These are phyloP conservation scores for Acanthopleura granulata DNA, from an alignment of 2,888 invertebrate genomes.

Conservation along the genomic window DNA sequence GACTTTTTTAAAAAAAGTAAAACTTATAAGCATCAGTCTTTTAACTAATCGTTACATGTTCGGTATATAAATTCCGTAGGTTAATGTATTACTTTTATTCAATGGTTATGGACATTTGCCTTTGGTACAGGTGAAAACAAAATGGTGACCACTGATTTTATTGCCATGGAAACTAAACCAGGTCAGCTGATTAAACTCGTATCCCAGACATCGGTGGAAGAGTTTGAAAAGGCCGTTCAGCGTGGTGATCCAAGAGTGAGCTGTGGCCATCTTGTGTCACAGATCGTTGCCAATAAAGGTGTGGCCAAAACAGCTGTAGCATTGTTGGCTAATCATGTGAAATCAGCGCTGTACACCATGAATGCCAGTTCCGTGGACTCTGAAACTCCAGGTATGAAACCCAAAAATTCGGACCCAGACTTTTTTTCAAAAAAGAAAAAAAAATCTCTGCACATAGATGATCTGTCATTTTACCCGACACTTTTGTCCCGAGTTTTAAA, in stretches of 20 bases:
- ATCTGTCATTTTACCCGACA: too few species aligned
- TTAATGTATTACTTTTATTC: too few species aligned
- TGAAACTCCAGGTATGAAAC: conserved; percentile 33
- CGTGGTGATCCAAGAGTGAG: conserved; percentile 39
- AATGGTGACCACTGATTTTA: conserved; percentile 53
- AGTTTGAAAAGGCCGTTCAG: conserved; percentile 44
- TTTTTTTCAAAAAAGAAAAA: too few species aligned
- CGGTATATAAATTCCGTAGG: too few species aligned
- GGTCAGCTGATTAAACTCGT: conserved; percentile 58
- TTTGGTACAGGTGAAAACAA: conserved; percentile 52
- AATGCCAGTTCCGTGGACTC: conserved; percentile 34
- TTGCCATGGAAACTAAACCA: conserved; percentile 59
- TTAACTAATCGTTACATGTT: too few species aligned
- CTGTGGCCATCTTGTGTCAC: conserved; percentile 64
- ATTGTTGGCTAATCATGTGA: conserved; percentile 60
- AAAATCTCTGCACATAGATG: too few species aligned
- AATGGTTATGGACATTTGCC: neutral
- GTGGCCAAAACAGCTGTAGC: conserved; percentile 57
- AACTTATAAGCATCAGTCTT: too few species aligned
- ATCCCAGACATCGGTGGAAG: conserved; percentile 49
- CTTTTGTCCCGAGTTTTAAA: too few species aligned
- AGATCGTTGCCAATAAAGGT: conserved; percentile 59
- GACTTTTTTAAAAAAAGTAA: too few species aligned
- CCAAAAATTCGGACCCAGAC: too few species aligned
- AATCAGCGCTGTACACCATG: conserved; percentile 52